Percentiles rank a stretch among this genome's conserved stretches.
These are phyloP conservation scores for Ichneumon xanthorius DNA, from an alignment of 2,888 invertebrate genomes.

Conservation along the genomic window DNA sequence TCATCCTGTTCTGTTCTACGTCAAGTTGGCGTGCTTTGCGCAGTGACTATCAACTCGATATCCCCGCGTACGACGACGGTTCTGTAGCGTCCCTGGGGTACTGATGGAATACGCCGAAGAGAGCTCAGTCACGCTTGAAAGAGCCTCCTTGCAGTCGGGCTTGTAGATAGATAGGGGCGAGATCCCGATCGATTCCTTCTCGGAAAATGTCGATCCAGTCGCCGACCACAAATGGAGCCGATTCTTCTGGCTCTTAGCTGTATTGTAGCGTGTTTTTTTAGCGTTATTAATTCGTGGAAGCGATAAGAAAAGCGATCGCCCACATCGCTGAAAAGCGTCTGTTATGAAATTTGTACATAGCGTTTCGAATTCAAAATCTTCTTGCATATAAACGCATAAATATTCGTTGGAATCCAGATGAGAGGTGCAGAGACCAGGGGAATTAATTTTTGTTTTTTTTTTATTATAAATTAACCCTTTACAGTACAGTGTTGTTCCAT, in stretches of 20 bases:
- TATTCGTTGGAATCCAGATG: too few relatives aligned
- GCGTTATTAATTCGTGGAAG: not conserved
- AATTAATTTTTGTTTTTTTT: too few relatives aligned
- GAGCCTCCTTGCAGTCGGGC: not conserved
- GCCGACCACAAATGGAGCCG: not conserved
- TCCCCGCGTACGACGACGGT: not conserved
- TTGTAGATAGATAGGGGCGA: not conserved
- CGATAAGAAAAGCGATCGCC: not conserved
- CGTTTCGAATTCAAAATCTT: not conserved
- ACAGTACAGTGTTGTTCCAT: too few relatives aligned
- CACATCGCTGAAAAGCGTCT: not conserved
- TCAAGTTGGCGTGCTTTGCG: constrained; percentile 58
- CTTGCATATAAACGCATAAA: too few relatives aligned
- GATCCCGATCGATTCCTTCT: constrained; percentile 1
- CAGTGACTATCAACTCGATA: constrained; percentile 60
- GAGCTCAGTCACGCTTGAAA: not conserved
- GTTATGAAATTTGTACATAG: not conserved
- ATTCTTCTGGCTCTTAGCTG: not conserved
- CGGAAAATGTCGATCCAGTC: not conserved
- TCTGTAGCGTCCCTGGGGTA: not conserved
- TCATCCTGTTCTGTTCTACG: constrained; percentile 63
- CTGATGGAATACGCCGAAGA: not conserved
- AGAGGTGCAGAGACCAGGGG: too few relatives aligned
- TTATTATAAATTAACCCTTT: too few relatives aligned
- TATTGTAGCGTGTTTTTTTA: not conserved